Evolutionary conservation across 1,140 invertebrate species (phyloP), one percentile per base, ranked within the genome.

Genomic region (Drosophila melanogaster): DNA sequence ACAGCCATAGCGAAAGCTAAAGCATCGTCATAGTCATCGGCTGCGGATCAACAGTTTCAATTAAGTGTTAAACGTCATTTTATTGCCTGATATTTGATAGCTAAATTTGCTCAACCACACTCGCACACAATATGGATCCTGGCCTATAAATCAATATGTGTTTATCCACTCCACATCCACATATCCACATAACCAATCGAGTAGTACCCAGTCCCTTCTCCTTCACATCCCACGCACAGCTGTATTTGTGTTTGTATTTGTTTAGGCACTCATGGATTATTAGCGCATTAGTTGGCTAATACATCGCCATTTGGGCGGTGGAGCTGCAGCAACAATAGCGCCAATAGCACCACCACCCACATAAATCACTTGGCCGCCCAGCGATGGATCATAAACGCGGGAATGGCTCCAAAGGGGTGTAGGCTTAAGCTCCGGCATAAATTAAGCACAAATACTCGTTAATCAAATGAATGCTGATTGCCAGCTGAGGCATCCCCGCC

Each of bases 381-480:
- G 46, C 87, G 79, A 86, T 86, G 83, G 83, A 86, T 86, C 83
- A 86, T 86, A 79, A 75, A 46, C 60, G 62, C 54, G 56, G 50
- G 17, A 44, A 11, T 30, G 44, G 26, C 17, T 44, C 17, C 19
- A 30, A 22, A 22, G 37, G 59, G 46, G 50, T 17, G 65, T 58
- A 51, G 51, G 78, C 78, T 73, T 69, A 59, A 76, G 75, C 60
- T 87, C 17, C 46, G 50, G 81, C 77, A 81, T 86, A 86, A 86
- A 86, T 86, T 86, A 89, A 77, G 83, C 71, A 69, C 84, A 80
- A 84, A 84, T 73, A 84, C 67, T 89, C 84, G 84, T 87, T 87
- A 87, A 87, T 87, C 84, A 87, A 87, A 87, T 73, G 79, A 77
- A 89, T 79, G 71, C 71, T 83, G 79, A 79, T 77, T 56, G 46